A percentile compares a stretch with the other conserved stretches of the same genome.
These are phyloP conservation scores for Struthio camelus DNA, from an alignment of 2,113 vertebrate genomes.

Conservation along the genomic window DNA sequence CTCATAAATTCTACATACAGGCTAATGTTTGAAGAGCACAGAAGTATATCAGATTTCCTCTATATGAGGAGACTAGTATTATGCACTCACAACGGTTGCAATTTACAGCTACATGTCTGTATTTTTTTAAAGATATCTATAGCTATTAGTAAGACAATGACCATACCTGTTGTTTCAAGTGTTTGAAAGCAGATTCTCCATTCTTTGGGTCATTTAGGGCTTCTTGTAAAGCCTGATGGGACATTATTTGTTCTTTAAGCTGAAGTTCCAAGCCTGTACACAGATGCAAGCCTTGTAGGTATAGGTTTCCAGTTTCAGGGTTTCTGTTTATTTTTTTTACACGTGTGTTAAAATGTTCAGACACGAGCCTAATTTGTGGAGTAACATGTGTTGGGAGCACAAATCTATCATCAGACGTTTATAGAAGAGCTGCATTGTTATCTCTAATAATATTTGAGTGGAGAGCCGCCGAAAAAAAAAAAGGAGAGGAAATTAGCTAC, in stretches of 20 bases:
- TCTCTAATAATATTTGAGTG: neutral
- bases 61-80: neutral
- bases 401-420: neutral
- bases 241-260: constrained; percentile 78
- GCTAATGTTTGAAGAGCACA: neutral
- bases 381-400: neutral
- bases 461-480: neutral
- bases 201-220: constrained; percentile 89
- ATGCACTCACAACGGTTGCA: rapidly evolving
- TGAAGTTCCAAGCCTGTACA: constrained; percentile 75
- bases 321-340: neutral
- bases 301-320: neutral
- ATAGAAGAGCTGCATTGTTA: neutral
- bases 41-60: neutral
- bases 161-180: constrained; percentile 93
- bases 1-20: neutral
- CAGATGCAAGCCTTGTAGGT: constrained; percentile 18
- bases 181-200: constrained; percentile 90
- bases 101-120: neutral
- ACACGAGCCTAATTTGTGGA: neutral
- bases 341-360: neutral
- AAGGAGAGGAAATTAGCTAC: neutral
- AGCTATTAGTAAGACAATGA: neutral
- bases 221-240: constrained; percentile 82
- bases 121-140: neutral